Evolutionary conservation across 2,888 invertebrate genomes (phyloP), one percentile per base, ranked within the genome.

Genomic region (Himalopsyche tibetana): DNA sequence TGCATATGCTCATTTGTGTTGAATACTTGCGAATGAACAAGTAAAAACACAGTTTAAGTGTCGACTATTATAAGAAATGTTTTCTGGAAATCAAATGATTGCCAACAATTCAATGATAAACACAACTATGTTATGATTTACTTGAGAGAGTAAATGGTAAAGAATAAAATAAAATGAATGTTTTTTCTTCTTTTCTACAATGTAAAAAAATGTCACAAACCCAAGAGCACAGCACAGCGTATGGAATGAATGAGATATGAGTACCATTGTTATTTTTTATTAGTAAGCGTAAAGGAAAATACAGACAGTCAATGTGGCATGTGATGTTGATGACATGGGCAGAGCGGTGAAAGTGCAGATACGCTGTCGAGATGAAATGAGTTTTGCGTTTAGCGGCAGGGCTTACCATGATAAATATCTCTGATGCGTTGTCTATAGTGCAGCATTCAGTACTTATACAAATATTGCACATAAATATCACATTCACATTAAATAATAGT

Each of bases 391-490:
- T 19, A 40, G 28, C 81, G 19, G 63, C 56, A 45, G 80, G 55
- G 86, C 87, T 87, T 87, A 87, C 87, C 87, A 82, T 83, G 45
- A 79, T 80, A 83, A 56, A 38, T 83, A 83, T 56, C 56, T 19
- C 42, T 63, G 38, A 83, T 42, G 74, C 38, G 74, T 36, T 74
- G 36, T 74, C 74, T 63, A 63, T 28, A 80, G 36, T 28, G 80
- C 81, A 42, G 80, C 55, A 51, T 80, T 81, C 84, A 80, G 74
- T 80, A 45, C 74, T 82, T 83, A 74, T 74, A 74, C 36, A 74
- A 36, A 55, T 84, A 80, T 84, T 55, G 80, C 55, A 84, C 79
- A 85, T 55, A 82, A 85, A 85, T 85, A 85, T 82, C 83, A 83
- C 82, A 85, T 83, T 80, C 74, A 51, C 51, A n/a, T 80, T 42